Conservation (phyloP, 2,888 invertebrate genomes). For the Erebia ligea region DNA sequence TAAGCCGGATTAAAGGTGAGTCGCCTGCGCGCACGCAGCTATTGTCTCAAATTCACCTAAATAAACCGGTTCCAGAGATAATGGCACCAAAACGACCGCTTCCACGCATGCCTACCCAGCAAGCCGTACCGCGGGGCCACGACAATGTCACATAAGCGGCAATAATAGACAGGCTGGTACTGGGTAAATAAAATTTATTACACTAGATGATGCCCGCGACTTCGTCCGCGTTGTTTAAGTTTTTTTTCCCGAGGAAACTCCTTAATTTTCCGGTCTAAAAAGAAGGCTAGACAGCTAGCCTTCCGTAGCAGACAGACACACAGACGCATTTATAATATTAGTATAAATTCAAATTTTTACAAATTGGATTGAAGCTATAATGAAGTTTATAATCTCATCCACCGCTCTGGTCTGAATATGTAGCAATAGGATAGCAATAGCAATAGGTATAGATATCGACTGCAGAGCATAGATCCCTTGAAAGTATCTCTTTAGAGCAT, state of each 20-base stretch:
- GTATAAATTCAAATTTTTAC: too few relatives aligned
- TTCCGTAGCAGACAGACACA: too few relatives aligned
- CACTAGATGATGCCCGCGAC: too few relatives aligned
- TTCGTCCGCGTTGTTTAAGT: too few relatives aligned
- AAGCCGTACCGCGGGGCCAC: constrained; percentile 38
- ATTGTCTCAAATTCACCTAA: constrained; percentile 77
- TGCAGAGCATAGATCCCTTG: background rate
- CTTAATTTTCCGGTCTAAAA: too few relatives aligned
- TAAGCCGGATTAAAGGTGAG: constrained; percentile 8
- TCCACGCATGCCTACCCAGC: constrained; percentile 56
- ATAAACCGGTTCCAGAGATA: constrained; percentile 73
- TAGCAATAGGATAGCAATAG: too few relatives aligned
- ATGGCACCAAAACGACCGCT: constrained; percentile 60
- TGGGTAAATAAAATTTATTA: background rate
- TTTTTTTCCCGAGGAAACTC: too few relatives aligned
- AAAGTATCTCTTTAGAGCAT: background rate
- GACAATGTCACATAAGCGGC: background rate
- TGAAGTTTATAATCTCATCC: background rate
- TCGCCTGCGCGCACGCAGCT: constrained; percentile 51
- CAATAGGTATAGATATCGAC: too few relatives aligned
- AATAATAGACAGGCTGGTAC: background rate
- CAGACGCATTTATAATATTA: too few relatives aligned
- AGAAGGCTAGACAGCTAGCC: too few relatives aligned
- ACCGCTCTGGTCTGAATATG: too few relatives aligned
- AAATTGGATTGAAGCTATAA: too few relatives aligned